Conservation (phyloP, 2,113 vertebrate species). For the Turnix velox region DNA sequence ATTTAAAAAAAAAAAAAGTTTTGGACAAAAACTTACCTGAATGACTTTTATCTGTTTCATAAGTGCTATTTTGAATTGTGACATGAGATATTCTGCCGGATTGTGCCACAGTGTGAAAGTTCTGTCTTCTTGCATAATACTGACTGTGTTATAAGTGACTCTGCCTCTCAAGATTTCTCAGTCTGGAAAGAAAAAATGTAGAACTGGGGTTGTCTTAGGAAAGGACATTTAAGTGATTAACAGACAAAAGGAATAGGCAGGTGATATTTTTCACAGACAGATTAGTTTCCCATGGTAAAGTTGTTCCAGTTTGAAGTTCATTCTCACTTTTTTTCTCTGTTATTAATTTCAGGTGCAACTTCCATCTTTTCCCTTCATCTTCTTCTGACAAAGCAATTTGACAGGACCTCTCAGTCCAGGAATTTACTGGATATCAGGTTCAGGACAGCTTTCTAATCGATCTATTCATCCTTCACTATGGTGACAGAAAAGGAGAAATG, state of each 20-base stretch:
- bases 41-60: not conserved
- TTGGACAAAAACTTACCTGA: not conserved
- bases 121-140: not conserved
- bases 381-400: not conserved
- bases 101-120: not conserved
- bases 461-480: not conserved
- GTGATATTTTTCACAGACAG: not conserved
- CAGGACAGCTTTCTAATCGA: not conserved
- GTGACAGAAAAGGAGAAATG: not conserved
- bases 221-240: not conserved
- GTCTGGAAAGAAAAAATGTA: not conserved
- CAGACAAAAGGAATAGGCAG: not conserved
- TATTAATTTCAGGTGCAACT: not conserved
- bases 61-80: not conserved
- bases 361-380: not conserved
- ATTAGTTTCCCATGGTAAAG: not conserved
- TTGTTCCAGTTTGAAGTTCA: not conserved
- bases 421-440: not conserved
- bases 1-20: not conserved
- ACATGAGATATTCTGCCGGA: not conserved
- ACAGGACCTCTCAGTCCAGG: not conserved
- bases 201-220: not conserved
- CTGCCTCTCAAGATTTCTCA: not conserved
- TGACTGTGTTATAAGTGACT: not conserved
- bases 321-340: not conserved